These are phyloP conservation scores for Phocoena sinus DNA, from an alignment of 2,113 vertebrate genomes.

Conservation along the genomic window DNA sequence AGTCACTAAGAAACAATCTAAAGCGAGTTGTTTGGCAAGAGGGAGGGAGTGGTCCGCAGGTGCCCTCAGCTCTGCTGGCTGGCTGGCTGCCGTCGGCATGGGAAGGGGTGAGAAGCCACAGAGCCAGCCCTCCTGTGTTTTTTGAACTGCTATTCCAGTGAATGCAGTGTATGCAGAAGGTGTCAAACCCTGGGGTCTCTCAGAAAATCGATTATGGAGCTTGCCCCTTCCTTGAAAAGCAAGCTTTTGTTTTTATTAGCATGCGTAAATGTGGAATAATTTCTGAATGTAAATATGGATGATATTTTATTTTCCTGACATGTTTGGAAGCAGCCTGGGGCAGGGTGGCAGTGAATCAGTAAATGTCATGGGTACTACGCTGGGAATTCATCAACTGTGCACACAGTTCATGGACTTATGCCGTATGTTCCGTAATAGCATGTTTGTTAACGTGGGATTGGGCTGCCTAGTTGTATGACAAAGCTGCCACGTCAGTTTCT, in stretches of 20 bases:
- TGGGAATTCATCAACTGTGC: conserved; percentile 67
- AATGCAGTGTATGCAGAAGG: not conserved
- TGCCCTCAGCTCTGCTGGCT: not conserved
- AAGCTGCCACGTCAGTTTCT: conserved; percentile 25
- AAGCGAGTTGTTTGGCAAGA: not conserved
- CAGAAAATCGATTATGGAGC: conserved; percentile 46
- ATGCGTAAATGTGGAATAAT: conserved; percentile 58
- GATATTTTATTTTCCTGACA: conserved; percentile 71
- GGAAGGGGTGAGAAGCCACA: not conserved
- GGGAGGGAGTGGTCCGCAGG: not conserved
- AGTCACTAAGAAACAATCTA: not conserved
- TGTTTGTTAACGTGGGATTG: conserved; percentile 67
- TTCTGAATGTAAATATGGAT: conserved; percentile 73
- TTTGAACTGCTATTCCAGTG: not conserved
- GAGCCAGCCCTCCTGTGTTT: not conserved
- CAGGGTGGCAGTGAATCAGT: conserved; percentile 69
- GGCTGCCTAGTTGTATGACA: conserved; percentile 44
- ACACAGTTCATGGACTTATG: conserved; percentile 45
- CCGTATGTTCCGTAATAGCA: conserved; percentile 47
- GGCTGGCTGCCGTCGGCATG: not conserved
- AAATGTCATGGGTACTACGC: conserved; percentile 64
- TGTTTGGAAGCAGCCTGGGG: conserved; percentile 68
- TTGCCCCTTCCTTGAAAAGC: conserved; percentile 41
- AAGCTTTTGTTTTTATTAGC: conserved; percentile 70
- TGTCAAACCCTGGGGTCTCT: not conserved